Evolutionary conservation across 2,888 invertebrate genomes (phyloP).

Genomic region (Steinernema hermaphroditum): DNA sequence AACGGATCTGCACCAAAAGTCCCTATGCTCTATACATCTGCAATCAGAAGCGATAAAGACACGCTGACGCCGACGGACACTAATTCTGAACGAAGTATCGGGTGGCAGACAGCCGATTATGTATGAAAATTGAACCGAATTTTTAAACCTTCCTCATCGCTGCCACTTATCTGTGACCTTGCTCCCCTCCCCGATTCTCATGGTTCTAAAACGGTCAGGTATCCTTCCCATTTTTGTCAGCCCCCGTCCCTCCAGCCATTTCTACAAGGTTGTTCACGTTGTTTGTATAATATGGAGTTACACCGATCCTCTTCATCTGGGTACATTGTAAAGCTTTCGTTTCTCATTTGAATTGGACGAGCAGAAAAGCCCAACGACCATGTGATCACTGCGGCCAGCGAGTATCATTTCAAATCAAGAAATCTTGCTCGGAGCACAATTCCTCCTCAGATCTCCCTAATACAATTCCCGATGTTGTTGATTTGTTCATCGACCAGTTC

Average conservation of each 20-base stretch:
- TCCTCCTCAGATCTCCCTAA: conserved; percentile 10
- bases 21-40: conserved; percentile 31
- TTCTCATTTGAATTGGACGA: neutral
- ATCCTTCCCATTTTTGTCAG: neutral
- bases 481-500: conserved; percentile 18
- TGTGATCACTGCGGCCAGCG: conserved; percentile 17
- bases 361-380: neutral
- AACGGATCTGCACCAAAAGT: conserved; percentile 10
- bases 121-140: neutral
- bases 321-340: neutral
- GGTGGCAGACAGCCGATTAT: conserved; percentile 38
- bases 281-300: conserved; percentile 1
- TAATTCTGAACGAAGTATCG: conserved; percentile 18
- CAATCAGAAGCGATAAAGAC: conserved; percentile 34
- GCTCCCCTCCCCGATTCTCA: neutral
- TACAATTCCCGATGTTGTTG: conserved; percentile 13
- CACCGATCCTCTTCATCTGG: neutral
- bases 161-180: conserved; percentile 29
- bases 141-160: conserved; percentile 1
- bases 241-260: neutral
- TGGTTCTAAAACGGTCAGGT: neutral
- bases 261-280: neutral
- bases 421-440: conserved; percentile 11
- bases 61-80: conserved; percentile 32
- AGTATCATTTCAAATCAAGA: neutral